Conservation (phyloP, 2,888 invertebrate species). For the Ornithoptera alexandrae region DNA sequence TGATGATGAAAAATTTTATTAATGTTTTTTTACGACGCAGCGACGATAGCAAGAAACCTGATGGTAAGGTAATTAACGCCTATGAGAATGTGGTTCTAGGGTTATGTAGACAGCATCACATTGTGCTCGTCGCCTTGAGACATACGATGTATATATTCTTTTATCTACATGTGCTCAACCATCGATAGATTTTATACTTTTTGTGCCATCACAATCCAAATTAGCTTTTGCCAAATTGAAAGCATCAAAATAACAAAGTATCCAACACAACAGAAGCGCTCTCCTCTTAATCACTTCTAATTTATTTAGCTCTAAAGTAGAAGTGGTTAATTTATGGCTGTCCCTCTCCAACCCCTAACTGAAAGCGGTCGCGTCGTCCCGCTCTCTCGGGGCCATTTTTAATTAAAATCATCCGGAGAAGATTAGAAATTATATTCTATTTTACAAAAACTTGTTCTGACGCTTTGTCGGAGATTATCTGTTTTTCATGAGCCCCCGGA, state of each 20-base stretch:
- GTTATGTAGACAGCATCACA: too few relatives aligned
- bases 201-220: slow-evolving; percentile 23
- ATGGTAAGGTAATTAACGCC: too few relatives aligned
- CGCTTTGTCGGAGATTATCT: slow-evolving; percentile 77
- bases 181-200: neutral
- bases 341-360: slow-evolving; percentile 64
- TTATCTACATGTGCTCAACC: neutral
- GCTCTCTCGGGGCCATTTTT: slow-evolving; percentile 76
- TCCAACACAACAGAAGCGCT: slow-evolving; percentile 70
- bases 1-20: neutral
- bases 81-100: too few relatives aligned
- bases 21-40: too few relatives aligned
- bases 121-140: too few relatives aligned
- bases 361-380: slow-evolving; percentile 56
- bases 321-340: slow-evolving; percentile 69
- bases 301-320: slow-evolving; percentile 77
- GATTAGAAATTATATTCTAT: slow-evolving; percentile 81
- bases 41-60: too few relatives aligned
- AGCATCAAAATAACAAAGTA: slow-evolving; percentile 63
- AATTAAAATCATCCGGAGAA: slow-evolving; percentile 79
- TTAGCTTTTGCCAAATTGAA: slow-evolving; percentile 44
- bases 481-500: slow-evolving; percentile 77
- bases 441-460: slow-evolving; percentile 78
- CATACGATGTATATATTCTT: neutral
- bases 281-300: slow-evolving; percentile 79